phyloP scores from a whole-genome alignment of 2,113 vertebrate genomes.

The Atrichornis clamosus region DNA sequence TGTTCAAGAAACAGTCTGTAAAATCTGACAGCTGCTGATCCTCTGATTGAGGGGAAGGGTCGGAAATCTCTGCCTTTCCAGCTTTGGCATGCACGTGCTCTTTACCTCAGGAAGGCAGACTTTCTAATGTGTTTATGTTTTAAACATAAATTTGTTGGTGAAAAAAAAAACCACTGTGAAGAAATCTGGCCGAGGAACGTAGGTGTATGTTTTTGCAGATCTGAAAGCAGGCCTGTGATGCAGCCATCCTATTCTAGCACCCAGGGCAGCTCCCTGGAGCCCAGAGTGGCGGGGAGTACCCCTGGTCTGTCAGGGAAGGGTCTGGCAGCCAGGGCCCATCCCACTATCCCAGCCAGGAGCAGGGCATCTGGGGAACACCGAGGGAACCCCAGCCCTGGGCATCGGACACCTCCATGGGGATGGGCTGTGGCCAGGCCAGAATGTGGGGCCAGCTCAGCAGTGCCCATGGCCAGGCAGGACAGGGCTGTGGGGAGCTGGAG shows the following conservation, averaged over 20 bases:
- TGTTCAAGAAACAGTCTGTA: not conserved
- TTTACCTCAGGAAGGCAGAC: not conserved
- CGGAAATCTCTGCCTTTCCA: not conserved
- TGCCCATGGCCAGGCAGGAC: rapidly evolving
- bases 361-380: not conserved
- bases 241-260: not conserved
- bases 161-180: not conserved
- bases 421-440: not conserved
- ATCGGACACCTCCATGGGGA: rapidly evolving
- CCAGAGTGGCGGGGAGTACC: not conserved
- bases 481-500: not conserved
- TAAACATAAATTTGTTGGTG: not conserved
- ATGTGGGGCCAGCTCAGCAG: too few relatives aligned
- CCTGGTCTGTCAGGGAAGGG: not conserved
- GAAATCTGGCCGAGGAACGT: not conserved
- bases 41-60: not conserved
- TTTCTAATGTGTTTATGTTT: not conserved
- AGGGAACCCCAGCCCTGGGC: rapidly evolving
- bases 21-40: not conserved
- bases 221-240: not conserved
- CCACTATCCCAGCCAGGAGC: rapidly evolving
- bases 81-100: not conserved
- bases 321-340: not conserved
- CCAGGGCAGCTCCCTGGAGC: not conserved
- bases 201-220: not conserved